These are phyloP conservation scores for Crypturellus undulatus DNA, from an alignment of 2,113 vertebrate genomes.

Conservation along the genomic window DNA sequence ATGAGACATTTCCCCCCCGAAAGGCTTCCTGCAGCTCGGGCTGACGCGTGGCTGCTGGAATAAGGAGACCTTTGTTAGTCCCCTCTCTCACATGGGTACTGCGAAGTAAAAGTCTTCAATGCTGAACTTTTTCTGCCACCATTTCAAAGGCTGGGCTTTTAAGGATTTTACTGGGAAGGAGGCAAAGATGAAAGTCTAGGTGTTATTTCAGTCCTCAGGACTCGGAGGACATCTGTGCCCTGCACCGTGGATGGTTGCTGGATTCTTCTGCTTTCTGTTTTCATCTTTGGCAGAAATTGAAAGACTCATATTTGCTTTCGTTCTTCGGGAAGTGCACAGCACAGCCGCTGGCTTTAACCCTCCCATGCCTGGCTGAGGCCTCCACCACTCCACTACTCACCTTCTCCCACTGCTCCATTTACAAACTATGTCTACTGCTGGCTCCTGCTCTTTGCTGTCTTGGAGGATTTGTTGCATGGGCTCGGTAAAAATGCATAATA, in stretches of 20 bases:
- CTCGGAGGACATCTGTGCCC: background rate
- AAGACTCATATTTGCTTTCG: background rate
- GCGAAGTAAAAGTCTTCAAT: background rate
- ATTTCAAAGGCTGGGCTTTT: background rate
- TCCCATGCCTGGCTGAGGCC: background rate
- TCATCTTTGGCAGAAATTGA: conserved; percentile 5
- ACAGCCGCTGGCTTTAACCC: conserved; percentile 29
- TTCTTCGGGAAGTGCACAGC: background rate
- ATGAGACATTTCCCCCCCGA: background rate
- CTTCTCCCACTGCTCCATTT: background rate
- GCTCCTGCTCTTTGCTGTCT: conserved; percentile 49
- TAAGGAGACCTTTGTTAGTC: background rate
- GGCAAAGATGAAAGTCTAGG: background rate
- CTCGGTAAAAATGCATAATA: conserved; percentile 37
- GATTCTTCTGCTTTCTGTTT: background rate
- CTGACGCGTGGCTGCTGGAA: background rate
- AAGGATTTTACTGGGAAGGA: background rate
- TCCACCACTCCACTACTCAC: background rate
- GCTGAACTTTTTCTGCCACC: background rate
- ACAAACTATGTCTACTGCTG: background rate
- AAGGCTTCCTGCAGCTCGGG: background rate
- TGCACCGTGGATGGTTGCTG: background rate
- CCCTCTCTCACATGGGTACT: background rate
- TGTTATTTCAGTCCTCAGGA: background rate
- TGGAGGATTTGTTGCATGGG: background rate